Base-by-base conservation (phyloP, 2,113 vertebrate genomes). In the Motacilla tschutschensis region DNA sequence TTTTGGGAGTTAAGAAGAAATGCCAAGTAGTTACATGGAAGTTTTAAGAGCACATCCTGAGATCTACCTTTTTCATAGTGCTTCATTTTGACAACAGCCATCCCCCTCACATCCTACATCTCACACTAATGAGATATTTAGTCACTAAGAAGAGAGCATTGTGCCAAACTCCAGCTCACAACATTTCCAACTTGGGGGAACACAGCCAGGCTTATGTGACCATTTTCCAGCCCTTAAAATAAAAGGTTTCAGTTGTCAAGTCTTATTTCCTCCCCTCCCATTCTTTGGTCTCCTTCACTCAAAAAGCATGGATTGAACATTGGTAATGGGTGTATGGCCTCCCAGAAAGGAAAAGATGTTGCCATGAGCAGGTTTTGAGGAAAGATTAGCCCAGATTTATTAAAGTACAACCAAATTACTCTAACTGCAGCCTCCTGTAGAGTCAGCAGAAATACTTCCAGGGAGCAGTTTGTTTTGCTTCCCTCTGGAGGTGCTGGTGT, bases 41-140 rank as follows among this genome's bases (percentile, higher is more conserved):
- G 41, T 79, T 88, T 89, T 66, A 89, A 95, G 67, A 0, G 0
- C 28, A 87, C 28, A 80, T 69, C 40, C 57, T 62, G 57, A 90
- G 26, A 87, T 55, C 70, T 88, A 86, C 82, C 84, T 90, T 51
- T 47, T 87, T 74, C 72, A 60, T 71, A 75, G 81, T 71, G 47
- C 35, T 92, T 92, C 72, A 62, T 84, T 93, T 85, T 91, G 84
- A 90, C 62, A 91, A 82, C 41, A 87, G 57, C 35, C 72, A 58
- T 18, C 87, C 60, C n/a, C 76, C 75, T 87, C 79, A 88, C 89
- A 87, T 79, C 75, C 75, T 67, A 92, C 83, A 5, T 58, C 41
- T 51, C 38, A 81, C 75, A 75, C 54, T 85, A 94, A 94, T 79
- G 77, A 93, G 82, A 35, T 31, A 79, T 76, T 93, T 86, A 93